Conservation (phyloP, 2,888 invertebrate species). For the Endomychus coccineus region DNA sequence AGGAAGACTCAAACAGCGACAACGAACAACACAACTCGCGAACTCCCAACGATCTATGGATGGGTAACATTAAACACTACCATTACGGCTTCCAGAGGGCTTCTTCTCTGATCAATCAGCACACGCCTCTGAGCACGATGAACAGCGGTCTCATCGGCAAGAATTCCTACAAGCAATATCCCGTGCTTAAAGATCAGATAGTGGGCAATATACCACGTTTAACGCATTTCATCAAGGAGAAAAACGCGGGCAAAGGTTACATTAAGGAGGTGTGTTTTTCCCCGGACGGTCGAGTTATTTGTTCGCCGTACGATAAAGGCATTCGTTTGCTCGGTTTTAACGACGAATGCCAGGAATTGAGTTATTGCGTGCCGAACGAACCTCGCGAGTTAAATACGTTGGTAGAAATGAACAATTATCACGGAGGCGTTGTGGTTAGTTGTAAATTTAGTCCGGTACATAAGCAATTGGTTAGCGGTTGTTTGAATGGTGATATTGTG, state of each 20-base stretch:
- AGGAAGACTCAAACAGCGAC: slow-evolving; percentile 24
- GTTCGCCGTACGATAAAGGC: slow-evolving; percentile 83
- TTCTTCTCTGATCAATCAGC: slow-evolving; percentile 23
- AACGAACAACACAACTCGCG: slow-evolving; percentile 25
- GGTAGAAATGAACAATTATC: slow-evolving; percentile 62
- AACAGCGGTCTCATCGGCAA: slow-evolving; percentile 39
- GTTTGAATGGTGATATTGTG: slow-evolving; percentile 77
- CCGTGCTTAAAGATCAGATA: slow-evolving; percentile 45
- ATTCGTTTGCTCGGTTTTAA: slow-evolving; percentile 78
- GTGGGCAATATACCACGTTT: slow-evolving; percentile 68
- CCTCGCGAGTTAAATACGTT: slow-evolving; percentile 55
- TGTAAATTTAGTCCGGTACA: slow-evolving; percentile 85
- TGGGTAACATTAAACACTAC: slow-evolving; percentile 38
- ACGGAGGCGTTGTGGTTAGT: slow-evolving; percentile 78
- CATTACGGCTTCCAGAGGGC: slow-evolving; percentile 29
- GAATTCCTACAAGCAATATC: slow-evolving; percentile 31
- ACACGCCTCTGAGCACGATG: slow-evolving; percentile 35
- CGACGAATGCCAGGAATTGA: slow-evolving; percentile 68
- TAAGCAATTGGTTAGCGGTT: slow-evolving; percentile 82
- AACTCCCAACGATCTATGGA: slow-evolving; percentile 41
- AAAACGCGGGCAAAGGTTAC: slow-evolving; percentile 82
- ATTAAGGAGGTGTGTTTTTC: slow-evolving; percentile 92
- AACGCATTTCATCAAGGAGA: slow-evolving; percentile 77
- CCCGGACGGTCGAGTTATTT: slow-evolving; percentile 80
- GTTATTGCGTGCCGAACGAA: slow-evolving; percentile 54